Conservation (phyloP, 2,113 vertebrate species). For the Engystomops pustulosus region DNA sequence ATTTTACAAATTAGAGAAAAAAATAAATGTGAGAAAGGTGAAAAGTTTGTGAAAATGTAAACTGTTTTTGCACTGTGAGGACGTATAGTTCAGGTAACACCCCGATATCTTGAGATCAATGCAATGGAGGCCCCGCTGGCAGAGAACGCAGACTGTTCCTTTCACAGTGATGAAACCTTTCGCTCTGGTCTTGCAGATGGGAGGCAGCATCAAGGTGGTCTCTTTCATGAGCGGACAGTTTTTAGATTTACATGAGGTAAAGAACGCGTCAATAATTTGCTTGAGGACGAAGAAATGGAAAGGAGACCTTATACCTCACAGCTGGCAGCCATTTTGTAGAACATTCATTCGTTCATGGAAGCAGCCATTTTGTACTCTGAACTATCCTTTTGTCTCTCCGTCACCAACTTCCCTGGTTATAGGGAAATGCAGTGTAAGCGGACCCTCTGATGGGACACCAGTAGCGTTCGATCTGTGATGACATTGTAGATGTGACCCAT, state of each 20-base stretch:
- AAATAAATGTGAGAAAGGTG: slow-evolving; percentile 22
- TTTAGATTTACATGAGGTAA: slow-evolving; percentile 9
- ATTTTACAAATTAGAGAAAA: slow-evolving; percentile 51
- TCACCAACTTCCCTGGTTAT: too few relatives aligned
- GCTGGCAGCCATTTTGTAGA: background rate
- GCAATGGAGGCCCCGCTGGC: slow-evolving; percentile 43
- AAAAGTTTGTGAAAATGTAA: slow-evolving; percentile 48
- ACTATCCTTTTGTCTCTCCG: too few relatives aligned
- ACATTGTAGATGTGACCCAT: too few relatives aligned
- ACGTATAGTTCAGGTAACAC: slow-evolving; percentile 27
- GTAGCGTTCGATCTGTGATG: too few relatives aligned
- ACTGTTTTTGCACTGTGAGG: slow-evolving; percentile 44
- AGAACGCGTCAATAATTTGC: background rate
- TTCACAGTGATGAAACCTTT: slow-evolving; percentile 1
- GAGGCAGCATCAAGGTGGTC: background rate
- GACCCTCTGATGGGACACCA: too few relatives aligned
- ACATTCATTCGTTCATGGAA: background rate
- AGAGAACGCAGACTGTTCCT: background rate
- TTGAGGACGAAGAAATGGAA: background rate
- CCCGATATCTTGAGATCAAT: slow-evolving; percentile 23
- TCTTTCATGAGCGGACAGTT: background rate
- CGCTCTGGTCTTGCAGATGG: background rate
- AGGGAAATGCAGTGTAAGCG: too few relatives aligned
- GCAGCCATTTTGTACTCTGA: slow-evolving; percentile 8
- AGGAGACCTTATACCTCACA: background rate